Conservation (phyloP, 2,797 vertebrate species). For the Sebastes cheni region DNA sequence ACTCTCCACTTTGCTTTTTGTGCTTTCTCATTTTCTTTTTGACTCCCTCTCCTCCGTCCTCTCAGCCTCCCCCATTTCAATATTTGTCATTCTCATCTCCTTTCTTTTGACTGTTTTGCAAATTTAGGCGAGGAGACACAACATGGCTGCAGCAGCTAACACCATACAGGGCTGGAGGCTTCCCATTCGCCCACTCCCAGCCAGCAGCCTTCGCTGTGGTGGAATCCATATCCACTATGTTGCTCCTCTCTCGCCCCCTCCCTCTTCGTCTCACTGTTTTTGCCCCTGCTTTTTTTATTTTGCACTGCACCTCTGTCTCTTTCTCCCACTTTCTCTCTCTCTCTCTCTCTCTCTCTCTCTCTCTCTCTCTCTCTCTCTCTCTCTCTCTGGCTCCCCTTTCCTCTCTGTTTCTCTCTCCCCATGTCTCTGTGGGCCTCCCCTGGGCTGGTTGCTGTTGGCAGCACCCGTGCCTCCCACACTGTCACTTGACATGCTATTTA, state of each 20-base stretch:
- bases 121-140: constrained; percentile 63
- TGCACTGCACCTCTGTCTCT: constrained; percentile 19
- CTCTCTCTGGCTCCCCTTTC: constrained; percentile 43
- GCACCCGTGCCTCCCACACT: constrained; percentile 81
- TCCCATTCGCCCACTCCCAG: constrained; percentile 73
- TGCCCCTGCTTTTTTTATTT: constrained; percentile 17
- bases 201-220: constrained; percentile 68
- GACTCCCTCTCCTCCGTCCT: not conserved
- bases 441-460: constrained; percentile 82
- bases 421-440: constrained; percentile 80
- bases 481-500: constrained; percentile 87
- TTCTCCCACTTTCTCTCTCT: constrained; percentile 19
- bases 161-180: constrained; percentile 62
- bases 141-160: constrained; percentile 63
- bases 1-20: constrained; percentile 11
- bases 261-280: constrained; percentile 50
- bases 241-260: constrained; percentile 53
- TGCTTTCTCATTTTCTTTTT: constrained; percentile 27
- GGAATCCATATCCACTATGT: constrained; percentile 75
- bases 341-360: not conserved
- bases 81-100: constrained; percentile 37
- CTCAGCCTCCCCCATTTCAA: not conserved
- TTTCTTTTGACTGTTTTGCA: constrained; percentile 20
- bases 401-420: constrained; percentile 54
- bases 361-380: constrained; percentile 4